A percentile compares a stretch with the other conserved stretches of the same genome.
Evolutionary conservation across 2,797 vertebrate genomes (phyloP).

Genomic region (Jordanella pulchra): DNA sequence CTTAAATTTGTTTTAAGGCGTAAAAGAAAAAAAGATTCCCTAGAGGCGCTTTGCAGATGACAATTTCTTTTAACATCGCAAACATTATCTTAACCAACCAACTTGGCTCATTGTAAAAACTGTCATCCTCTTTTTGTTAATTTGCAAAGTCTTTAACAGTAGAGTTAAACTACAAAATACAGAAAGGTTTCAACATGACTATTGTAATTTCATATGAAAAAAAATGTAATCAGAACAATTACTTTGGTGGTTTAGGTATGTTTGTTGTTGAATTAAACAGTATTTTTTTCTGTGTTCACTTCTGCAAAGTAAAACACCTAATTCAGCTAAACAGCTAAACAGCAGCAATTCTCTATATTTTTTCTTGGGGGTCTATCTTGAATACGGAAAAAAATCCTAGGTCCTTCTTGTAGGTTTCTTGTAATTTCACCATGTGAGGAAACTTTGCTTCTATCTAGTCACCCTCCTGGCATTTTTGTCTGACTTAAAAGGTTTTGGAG

Average conservation of each 20-base stretch:
- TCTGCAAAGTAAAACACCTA: neutral
- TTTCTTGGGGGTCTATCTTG: no score
- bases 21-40: neutral
- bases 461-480: no score
- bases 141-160: neutral
- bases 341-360: neutral
- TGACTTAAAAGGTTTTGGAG: no score
- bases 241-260: neutral
- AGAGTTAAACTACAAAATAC: neutral
- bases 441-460: no score
- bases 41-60: neutral
- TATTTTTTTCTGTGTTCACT: neutral
- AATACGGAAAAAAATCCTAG: no score
- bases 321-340: neutral
- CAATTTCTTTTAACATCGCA: neutral
- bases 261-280: no score
- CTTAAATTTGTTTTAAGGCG: no score
- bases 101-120: neutral
- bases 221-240: neutral
- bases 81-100: neutral
- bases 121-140: neutral
- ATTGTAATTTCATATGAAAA: neutral
- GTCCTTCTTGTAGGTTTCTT: no score
- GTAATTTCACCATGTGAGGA: no score
- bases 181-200: neutral